Percentiles rank a stretch among this genome's conserved stretches.
Evolutionary conservation across 1,140 invertebrate species (phyloP).

Genomic region (Bombus balteatus): DNA sequence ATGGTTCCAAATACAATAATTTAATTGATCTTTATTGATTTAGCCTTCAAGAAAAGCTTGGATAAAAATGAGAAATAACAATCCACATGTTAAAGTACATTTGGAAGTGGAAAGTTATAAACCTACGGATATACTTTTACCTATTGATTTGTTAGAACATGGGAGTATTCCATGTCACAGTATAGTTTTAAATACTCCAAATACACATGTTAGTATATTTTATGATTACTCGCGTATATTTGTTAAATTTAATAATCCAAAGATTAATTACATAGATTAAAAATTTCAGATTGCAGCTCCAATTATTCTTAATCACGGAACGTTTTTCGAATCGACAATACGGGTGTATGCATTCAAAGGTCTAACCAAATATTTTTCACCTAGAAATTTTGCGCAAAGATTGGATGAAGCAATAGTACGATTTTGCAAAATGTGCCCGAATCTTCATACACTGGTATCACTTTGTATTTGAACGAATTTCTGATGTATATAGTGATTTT

Average conservation of each 20-base stretch:
- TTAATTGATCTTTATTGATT: slow-evolving; percentile 42
- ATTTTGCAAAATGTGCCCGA: slow-evolving; percentile 84
- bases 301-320: slow-evolving; percentile 71
- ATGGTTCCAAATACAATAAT: background rate
- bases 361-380: slow-evolving; percentile 83
- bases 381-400: slow-evolving; percentile 84
- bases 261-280: slow-evolving; percentile 2
- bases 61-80: slow-evolving; percentile 83
- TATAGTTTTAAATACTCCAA: slow-evolving; percentile 86
- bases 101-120: slow-evolving; percentile 84
- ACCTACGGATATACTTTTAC: slow-evolving; percentile 81
- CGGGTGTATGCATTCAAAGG: slow-evolving; percentile 84
- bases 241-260: background rate
- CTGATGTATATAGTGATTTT: slow-evolving; percentile 42
- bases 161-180: slow-evolving; percentile 86
- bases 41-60: slow-evolving; percentile 81
- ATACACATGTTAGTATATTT: slow-evolving; percentile 82
- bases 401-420: slow-evolving; percentile 84
- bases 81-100: slow-evolving; percentile 84
- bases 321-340: slow-evolving; percentile 76
- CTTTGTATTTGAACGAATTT: slow-evolving; percentile 66
- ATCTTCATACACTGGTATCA: slow-evolving; percentile 85
- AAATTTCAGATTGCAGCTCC: slow-evolving; percentile 66
- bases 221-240: too few relatives aligned
- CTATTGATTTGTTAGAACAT: slow-evolving; percentile 81